Conservation (phyloP, 1,140 invertebrate species). For the Lamellibrachia luymesi region DNA sequence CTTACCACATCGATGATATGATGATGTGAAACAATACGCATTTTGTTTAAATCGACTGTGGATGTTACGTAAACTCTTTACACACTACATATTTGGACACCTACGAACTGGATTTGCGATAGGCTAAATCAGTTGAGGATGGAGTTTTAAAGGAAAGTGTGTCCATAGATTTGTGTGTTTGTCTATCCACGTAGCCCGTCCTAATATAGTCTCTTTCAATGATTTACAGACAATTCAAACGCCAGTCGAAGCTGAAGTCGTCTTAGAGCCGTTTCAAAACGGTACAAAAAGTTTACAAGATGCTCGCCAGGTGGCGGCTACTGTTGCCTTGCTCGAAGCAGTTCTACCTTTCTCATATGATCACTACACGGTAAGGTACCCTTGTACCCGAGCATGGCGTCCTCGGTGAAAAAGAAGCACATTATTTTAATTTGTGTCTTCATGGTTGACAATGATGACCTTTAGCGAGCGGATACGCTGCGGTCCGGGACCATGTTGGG, state of each 20-base stretch:
- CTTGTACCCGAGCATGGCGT: not conserved
- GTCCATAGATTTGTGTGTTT: not conserved
- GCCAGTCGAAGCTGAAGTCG: conserved; percentile 3
- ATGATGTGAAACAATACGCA: not conserved
- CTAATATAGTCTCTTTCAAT: conserved; percentile 6
- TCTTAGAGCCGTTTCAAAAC: conserved; percentile 15
- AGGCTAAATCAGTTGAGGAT: no score
- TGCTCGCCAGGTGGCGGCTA: conserved; percentile 8
- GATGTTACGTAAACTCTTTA: not conserved
- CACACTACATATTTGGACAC: not conserved
- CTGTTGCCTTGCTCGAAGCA: conserved; percentile 11
- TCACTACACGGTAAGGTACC: not conserved
- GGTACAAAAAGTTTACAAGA: not conserved
- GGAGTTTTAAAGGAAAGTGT: no score
- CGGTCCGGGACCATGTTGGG: no score
- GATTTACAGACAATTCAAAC: conserved; percentile 9
- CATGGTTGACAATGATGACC: not conserved
- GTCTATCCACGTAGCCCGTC: not conserved
- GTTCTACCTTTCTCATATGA: conserved; percentile 17
- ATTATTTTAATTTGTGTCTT: not conserved
- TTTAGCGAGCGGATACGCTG: no score
- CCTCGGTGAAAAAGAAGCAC: not conserved
- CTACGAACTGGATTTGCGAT: no score
- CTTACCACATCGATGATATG: not conserved
- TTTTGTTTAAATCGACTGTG: not conserved